These are phyloP conservation scores for Tanytarsus gracilentus DNA, from an alignment of 2,888 invertebrate genomes.

Conservation along the genomic window DNA sequence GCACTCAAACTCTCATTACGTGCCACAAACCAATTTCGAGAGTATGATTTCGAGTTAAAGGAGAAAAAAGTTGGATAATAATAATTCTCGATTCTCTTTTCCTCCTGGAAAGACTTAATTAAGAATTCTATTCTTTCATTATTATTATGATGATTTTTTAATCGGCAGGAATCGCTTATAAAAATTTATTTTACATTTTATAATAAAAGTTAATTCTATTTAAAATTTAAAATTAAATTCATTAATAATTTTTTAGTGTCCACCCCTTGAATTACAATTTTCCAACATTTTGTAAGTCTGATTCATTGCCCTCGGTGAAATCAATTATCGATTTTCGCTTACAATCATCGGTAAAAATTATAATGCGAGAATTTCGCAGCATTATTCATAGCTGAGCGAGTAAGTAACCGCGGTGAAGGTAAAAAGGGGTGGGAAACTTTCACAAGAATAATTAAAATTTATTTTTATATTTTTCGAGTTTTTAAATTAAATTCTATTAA, in stretches of 20 bases:
- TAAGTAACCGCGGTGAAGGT: background rate
- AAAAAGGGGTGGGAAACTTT: no score
- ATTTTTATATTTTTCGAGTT: no score
- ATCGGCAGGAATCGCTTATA: background rate
- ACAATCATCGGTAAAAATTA: background rate
- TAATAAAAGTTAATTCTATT: no score
- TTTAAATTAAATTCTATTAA: no score
- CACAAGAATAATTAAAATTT: no score
- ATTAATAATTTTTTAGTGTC: background rate
- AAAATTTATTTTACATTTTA: background rate
- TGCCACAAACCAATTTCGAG: background rate
- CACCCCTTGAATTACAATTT: background rate
- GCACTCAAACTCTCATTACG: background rate
- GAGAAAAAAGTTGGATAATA: no score
- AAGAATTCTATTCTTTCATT: no score
- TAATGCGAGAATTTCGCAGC: background rate
- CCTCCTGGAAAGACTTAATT: no score
- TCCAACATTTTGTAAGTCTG: background rate
- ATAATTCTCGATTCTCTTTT: no score
- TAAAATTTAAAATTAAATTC: background rate
- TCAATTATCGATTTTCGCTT: conserved; percentile 1
- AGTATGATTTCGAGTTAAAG: background rate
- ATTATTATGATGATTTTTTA: no score
- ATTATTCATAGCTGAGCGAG: background rate
- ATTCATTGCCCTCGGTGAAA: conserved; percentile 12